phyloP scores from a whole-genome alignment of 2,888 invertebrate species.

The Hypomecis punctinalis region DNA sequence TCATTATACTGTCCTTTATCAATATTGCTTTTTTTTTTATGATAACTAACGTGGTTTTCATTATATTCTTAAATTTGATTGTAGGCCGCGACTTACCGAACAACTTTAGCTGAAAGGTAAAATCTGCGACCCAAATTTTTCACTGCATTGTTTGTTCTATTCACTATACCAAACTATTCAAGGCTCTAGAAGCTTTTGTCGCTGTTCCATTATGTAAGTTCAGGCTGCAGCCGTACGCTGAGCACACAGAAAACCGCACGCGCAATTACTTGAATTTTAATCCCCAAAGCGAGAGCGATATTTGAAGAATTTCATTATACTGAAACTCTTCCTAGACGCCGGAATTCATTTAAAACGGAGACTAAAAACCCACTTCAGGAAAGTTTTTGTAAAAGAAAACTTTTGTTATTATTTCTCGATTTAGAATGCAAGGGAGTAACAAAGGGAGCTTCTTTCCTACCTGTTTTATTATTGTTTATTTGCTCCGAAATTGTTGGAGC shows the following conservation, averaged over 20 bases:
- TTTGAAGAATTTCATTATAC: slow-evolving; percentile 83
- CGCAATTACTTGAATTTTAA: slow-evolving; percentile 77
- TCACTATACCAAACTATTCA: no score
- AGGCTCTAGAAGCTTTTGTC: slow-evolving; percentile 15
- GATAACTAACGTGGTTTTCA: no score
- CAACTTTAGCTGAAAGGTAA: no score
- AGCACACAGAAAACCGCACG: slow-evolving; percentile 54
- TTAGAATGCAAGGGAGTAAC: slow-evolving; percentile 55
- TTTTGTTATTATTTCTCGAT: slow-evolving; percentile 65
- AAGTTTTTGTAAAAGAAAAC: slow-evolving; percentile 70
- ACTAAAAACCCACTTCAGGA: slow-evolving; percentile 64
- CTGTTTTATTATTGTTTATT: slow-evolving; percentile 47
- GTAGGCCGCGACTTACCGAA: no score
- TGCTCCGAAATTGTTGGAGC: slow-evolving; percentile 38
- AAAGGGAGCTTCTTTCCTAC: slow-evolving; percentile 41
- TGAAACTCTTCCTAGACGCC: slow-evolving; percentile 69
- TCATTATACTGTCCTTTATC: no score
- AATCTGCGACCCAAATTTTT: no score
- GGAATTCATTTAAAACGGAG: slow-evolving; percentile 73
- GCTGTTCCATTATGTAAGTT: slow-evolving; percentile 31
- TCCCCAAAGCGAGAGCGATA: slow-evolving; percentile 67
- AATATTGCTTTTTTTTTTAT: no score
- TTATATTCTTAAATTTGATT: no score
- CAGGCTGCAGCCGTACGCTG: slow-evolving; percentile 24
- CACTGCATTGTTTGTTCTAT: background rate